phyloP scores from a whole-genome alignment of 1,140 invertebrate species.

The Pachyrhynchus sulphureomaculatus region DNA sequence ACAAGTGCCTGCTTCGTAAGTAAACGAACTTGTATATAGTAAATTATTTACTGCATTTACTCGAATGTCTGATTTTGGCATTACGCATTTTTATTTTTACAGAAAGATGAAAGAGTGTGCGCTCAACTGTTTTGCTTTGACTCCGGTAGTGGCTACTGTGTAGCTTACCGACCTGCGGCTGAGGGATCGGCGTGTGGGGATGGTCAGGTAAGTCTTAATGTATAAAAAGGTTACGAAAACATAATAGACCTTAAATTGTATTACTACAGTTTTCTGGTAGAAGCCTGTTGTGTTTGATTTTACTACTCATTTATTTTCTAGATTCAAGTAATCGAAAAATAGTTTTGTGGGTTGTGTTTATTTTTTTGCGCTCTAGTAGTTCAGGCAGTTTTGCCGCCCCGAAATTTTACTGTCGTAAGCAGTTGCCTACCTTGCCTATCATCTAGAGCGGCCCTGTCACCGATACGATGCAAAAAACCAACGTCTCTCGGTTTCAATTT shows the following conservation, averaged over 20 bases:
- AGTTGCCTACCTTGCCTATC: too few species aligned
- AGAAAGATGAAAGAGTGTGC: slow-evolving; percentile 91
- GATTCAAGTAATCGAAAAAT: too few species aligned
- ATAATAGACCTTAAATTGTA: background rate
- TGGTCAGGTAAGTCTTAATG: slow-evolving; percentile 75
- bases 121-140: slow-evolving; percentile 95
- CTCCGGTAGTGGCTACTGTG: slow-evolving; percentile 90
- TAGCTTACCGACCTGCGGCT: slow-evolving; percentile 90
- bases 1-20: slow-evolving; percentile 87
- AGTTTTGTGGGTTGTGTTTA: too few species aligned
- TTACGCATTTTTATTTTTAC: slow-evolving; percentile 18
- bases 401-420: too few species aligned
- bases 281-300: too few species aligned
- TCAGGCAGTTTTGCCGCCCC: too few species aligned
- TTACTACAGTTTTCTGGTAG: too few species aligned
- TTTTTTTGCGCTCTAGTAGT: too few species aligned
- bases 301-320: too few species aligned
- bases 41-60: background rate
- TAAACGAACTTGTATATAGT: slow-evolving; percentile 32
- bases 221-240: background rate
- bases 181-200: slow-evolving; percentile 92
- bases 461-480: too few species aligned
- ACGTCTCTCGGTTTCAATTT: too few species aligned
- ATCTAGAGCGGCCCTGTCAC: too few species aligned
- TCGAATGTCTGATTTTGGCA: background rate